phyloP scores from a whole-genome alignment of 1,140 invertebrate genomes.

The Drosophila lowei region DNA sequence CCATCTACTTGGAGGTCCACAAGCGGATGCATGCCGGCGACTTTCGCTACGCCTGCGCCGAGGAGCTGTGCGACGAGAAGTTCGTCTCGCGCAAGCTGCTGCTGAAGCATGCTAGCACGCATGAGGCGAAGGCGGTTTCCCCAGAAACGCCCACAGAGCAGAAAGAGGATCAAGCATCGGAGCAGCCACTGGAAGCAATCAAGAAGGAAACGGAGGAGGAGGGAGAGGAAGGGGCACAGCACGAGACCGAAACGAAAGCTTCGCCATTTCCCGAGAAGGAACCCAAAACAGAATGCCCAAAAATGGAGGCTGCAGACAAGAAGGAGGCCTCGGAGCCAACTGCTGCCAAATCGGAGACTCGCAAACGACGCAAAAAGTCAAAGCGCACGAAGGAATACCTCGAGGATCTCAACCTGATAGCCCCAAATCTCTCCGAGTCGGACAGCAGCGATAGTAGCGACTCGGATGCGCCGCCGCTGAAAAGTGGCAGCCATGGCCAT shows the following conservation, averaged over 20 bases:
- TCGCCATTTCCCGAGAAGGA: not conserved
- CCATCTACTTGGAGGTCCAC: conserved; percentile 92
- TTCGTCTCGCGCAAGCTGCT: conserved; percentile 93
- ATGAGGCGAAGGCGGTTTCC: conserved; percentile 70
- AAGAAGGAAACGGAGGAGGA: conserved; percentile 18
- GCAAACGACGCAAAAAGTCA: conserved; percentile 85
- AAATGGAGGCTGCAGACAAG: conserved; percentile 53
- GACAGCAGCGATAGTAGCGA: conserved; percentile 91
- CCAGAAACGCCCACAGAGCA: conserved; percentile 7
- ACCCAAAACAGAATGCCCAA: not conserved
- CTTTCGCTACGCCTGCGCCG: conserved; percentile 87
- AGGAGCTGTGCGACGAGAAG: conserved; percentile 87
- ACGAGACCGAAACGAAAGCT: not conserved
- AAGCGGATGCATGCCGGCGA: conserved; percentile 90
- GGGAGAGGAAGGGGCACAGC: not conserved
- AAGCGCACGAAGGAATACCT: conserved; percentile 85
- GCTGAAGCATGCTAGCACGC: conserved; percentile 86
- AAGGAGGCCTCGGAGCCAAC: conserved; percentile 37
- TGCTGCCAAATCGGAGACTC: conserved; percentile 50
- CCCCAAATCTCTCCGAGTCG: conserved; percentile 91
- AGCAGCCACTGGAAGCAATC: not conserved
- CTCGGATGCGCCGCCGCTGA: conserved; percentile 61
- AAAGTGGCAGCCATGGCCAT: conserved; percentile 24
- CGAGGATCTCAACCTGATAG: conserved; percentile 87
- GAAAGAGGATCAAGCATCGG: not conserved